phyloP scores from a whole-genome alignment of 2,797 vertebrate species.

The Coendou prehensilis region DNA sequence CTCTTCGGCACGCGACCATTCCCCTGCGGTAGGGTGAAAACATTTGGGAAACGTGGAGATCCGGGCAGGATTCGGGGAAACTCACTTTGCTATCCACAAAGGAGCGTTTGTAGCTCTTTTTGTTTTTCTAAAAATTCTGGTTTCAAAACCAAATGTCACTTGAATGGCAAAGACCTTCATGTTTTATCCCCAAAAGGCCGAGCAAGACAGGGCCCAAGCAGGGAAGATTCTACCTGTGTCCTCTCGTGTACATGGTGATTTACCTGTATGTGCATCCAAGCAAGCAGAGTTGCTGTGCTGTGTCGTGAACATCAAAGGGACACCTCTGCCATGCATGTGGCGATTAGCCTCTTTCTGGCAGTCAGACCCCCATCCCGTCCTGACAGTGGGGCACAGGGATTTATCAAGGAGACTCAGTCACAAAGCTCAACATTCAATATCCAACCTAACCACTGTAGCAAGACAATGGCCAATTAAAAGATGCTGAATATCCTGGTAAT shows the following conservation, averaged over 20 bases:
- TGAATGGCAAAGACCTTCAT: background rate
- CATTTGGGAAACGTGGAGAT: background rate
- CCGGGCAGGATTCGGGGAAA: background rate
- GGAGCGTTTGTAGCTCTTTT: background rate
- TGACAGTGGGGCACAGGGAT: background rate
- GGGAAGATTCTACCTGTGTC: background rate
- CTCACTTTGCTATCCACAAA: background rate
- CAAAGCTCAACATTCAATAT: background rate
- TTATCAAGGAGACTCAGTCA: background rate
- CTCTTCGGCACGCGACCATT: background rate
- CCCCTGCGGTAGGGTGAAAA: background rate
- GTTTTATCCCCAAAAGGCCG: background rate
- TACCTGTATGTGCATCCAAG: no score
- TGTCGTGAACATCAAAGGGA: background rate
- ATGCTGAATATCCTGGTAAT: background rate
- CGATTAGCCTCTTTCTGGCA: background rate
- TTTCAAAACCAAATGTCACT: background rate
- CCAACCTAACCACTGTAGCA: background rate
- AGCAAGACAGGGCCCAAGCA: background rate
- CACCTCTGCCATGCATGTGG: background rate
- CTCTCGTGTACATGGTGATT: background rate
- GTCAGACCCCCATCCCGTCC: no score
- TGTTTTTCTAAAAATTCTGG: background rate
- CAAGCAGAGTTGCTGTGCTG: fast-evolving
- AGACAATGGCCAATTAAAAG: background rate